These are phyloP conservation scores for Akabosia matsudoensis DNA, from an alignment of 1,140 invertebrate genomes.

Conservation along the genomic window DNA sequence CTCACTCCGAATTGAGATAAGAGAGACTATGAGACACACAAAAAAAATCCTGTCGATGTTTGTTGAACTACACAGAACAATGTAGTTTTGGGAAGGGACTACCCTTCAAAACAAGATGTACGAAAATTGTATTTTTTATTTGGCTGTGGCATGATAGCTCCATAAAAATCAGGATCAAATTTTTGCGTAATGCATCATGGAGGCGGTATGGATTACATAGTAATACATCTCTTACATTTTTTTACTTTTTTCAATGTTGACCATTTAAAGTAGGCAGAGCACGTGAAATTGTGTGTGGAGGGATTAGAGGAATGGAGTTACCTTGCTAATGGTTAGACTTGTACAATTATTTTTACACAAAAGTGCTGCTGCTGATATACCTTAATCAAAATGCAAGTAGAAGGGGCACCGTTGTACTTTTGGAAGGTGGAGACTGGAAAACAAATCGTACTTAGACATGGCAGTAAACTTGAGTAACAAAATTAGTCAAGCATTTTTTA, in stretches of 20 bases:
- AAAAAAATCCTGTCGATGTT: no score
- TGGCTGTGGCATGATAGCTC: not conserved
- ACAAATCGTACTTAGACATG: not conserved
- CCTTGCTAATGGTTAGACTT: no score
- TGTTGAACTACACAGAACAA: no score
- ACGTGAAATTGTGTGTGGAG: not conserved
- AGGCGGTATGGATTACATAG: not conserved
- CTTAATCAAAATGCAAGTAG: not conserved
- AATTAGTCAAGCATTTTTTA: not conserved
- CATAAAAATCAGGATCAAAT: not conserved
- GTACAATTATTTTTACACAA: no score
- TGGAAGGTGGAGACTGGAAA: slow-evolving; percentile 5
- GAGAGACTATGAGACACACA: no score
- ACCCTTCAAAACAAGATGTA: no score
- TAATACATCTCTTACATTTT: not conserved
- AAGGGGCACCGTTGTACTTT: not conserved
- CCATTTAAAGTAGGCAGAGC: not conserved
- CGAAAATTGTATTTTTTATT: no score
- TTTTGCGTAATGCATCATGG: not conserved
- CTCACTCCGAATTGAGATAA: no score
- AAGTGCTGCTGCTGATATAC: not conserved
- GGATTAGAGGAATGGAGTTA: no score
- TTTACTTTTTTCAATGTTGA: not conserved
- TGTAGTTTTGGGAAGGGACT: no score
- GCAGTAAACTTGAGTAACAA: not conserved